phyloP scores from a whole-genome alignment of 2,888 invertebrate species.

The Pimpla rufipes region DNA sequence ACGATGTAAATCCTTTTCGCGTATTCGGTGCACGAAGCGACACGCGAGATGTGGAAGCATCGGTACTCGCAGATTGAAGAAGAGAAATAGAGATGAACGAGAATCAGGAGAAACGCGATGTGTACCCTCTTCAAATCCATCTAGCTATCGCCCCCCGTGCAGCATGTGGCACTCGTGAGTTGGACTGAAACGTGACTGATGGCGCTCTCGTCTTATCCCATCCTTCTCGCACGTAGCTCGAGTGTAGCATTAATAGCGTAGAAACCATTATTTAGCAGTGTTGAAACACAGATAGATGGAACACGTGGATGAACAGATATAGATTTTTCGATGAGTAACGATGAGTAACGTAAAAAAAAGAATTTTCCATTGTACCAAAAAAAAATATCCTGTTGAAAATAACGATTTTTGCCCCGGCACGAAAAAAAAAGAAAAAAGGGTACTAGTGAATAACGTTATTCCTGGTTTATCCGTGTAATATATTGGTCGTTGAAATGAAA shows the following conservation, averaged over 20 bases:
- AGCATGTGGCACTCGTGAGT: conserved; percentile 8
- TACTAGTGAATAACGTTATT: neutral
- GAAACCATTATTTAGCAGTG: neutral
- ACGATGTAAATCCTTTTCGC: neutral
- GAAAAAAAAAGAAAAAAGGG: neutral
- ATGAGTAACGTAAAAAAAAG: neutral
- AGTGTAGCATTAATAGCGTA: neutral
- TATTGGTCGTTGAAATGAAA: neutral
- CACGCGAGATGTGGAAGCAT: neutral
- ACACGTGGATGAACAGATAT: conserved; percentile 1
- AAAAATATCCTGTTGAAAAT: neutral
- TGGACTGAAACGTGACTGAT: neutral
- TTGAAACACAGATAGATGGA: neutral
- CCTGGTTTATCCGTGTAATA: neutral
- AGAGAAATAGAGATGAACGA: neutral
- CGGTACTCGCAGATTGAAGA: neutral
- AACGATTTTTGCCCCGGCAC: neutral
- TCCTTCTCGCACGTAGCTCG: neutral
- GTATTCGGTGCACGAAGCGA: neutral
- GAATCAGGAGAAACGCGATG: conserved; percentile 3
- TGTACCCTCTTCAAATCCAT: conserved; percentile 13
- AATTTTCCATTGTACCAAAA: neutral
- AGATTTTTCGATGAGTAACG: neutral
- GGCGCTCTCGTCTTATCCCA: neutral
- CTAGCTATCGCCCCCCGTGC: neutral